A percentile compares a stretch with the other conserved stretches of the same genome.
phyloP scores from a whole-genome alignment of 35 echinoderm and acorn worm species.

The Amphiura filiformis region DNA sequence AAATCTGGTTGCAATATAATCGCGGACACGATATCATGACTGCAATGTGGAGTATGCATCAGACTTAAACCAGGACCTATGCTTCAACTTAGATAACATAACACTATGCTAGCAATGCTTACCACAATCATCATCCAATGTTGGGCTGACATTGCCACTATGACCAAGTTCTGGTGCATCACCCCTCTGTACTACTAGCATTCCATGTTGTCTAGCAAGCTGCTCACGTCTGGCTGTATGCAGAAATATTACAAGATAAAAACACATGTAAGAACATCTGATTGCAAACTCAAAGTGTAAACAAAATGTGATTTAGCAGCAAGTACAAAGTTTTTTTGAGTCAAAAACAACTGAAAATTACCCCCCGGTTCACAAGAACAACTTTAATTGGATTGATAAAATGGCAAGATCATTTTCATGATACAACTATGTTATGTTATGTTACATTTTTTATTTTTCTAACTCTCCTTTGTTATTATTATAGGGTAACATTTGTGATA shows the following conservation, averaged over 20 bases:
- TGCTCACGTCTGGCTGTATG: slow-evolving; percentile 63
- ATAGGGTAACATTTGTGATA: too few relatives aligned
- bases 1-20: too few relatives aligned
- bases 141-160: slow-evolving; percentile 44
- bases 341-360: not conserved
- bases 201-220: slow-evolving; percentile 47
- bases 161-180: slow-evolving; percentile 56
- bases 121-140: slow-evolving; percentile 75
- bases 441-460: too few relatives aligned
- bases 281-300: too few relatives aligned
- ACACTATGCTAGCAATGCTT: not conserved
- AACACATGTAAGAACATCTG: not conserved
- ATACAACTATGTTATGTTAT: too few relatives aligned
- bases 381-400: too few relatives aligned
- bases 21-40: too few relatives aligned
- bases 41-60: too few relatives aligned
- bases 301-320: too few relatives aligned
- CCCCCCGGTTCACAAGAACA: not conserved
- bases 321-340: not conserved
- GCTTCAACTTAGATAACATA: not conserved
- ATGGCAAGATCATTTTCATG: too few relatives aligned
- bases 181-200: slow-evolving; percentile 28
- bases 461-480: too few relatives aligned
- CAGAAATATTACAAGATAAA: not conserved
- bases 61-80: not conserved